These are phyloP conservation scores for Hesperophylax magnus DNA, from an alignment of 1,140 invertebrate genomes.

Conservation along the genomic window DNA sequence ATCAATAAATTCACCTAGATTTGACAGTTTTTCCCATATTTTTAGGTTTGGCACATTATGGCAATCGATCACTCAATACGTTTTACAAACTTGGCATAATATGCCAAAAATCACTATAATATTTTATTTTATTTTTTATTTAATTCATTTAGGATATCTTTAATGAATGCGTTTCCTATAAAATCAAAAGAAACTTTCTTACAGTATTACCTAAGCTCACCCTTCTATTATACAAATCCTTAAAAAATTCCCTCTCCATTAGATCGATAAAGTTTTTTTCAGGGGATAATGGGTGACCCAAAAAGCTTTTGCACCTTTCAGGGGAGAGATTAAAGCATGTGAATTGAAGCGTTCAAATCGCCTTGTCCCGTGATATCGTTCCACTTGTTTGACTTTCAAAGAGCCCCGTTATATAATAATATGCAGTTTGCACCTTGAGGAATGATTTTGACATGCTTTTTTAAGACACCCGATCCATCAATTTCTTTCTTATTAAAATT, in stretches of 20 bases:
- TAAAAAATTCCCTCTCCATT: constrained; percentile 20
- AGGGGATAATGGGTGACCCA: constrained; percentile 17
- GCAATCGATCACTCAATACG: no score
- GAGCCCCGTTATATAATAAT: background rate
- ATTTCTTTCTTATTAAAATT: background rate
- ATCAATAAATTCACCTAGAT: no score
- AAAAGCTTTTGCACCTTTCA: constrained; percentile 31
- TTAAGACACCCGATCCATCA: background rate
- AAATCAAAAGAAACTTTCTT: no score
- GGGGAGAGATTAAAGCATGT: background rate
- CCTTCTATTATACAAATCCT: constrained; percentile 4
- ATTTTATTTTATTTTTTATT: no score
- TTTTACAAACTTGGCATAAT: no score
- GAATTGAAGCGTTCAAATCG: constrained; percentile 32
- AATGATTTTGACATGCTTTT: no score
- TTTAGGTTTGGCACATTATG: no score
- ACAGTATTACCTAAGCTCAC: background rate
- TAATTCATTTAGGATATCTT: no score
- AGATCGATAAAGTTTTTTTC: constrained; percentile 1
- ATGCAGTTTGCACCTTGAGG: background rate
- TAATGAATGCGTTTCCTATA: no score
- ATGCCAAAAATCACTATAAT: no score
- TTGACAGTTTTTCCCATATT: no score
- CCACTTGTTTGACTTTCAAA: constrained; percentile 13
- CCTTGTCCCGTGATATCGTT: constrained; percentile 21